A percentile compares a stretch with the other conserved stretches of the same genome.
These are phyloP conservation scores for Oreortyx pictus DNA, from an alignment of 2,797 vertebrate species.

Conservation along the genomic window DNA sequence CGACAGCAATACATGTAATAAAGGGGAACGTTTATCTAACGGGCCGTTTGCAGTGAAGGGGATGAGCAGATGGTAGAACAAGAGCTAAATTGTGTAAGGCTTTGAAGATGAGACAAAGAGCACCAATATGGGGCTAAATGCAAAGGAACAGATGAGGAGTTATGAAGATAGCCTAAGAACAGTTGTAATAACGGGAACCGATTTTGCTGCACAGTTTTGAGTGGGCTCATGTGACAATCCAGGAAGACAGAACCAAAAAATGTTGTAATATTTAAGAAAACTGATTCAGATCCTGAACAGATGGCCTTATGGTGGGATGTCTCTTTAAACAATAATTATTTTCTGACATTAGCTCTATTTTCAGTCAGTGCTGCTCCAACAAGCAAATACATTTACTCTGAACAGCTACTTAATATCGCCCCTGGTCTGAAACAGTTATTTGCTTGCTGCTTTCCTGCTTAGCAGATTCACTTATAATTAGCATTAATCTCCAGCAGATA, in stretches of 20 bases:
- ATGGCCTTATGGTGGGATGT: neutral
- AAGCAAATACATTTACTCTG: constrained; percentile 17
- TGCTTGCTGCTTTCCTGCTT: neutral
- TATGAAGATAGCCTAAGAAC: neutral
- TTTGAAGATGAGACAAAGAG: constrained; percentile 28
- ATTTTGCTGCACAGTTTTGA: neutral
- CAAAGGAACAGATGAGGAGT: neutral
- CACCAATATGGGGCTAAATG: neutral
- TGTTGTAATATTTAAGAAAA: neutral
- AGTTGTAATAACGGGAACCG: neutral
- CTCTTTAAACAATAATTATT: constrained; percentile 21
- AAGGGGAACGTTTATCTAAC: neutral
- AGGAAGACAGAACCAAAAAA: neutral
- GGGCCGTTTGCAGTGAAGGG: neutral
- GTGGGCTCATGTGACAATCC: neutral
- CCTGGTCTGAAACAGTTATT: neutral
- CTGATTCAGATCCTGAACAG: constrained; percentile 6
- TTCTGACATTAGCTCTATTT: constrained; percentile 16
- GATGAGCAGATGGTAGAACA: neutral
- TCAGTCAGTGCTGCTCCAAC: neutral
- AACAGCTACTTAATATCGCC: neutral
- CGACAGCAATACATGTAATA: neutral
- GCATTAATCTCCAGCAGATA: neutral
- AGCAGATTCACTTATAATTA: neutral
- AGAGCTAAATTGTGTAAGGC: neutral